phyloP scores from a whole-genome alignment of 2,888 invertebrate genomes.

The Dryomyza anilis region DNA sequence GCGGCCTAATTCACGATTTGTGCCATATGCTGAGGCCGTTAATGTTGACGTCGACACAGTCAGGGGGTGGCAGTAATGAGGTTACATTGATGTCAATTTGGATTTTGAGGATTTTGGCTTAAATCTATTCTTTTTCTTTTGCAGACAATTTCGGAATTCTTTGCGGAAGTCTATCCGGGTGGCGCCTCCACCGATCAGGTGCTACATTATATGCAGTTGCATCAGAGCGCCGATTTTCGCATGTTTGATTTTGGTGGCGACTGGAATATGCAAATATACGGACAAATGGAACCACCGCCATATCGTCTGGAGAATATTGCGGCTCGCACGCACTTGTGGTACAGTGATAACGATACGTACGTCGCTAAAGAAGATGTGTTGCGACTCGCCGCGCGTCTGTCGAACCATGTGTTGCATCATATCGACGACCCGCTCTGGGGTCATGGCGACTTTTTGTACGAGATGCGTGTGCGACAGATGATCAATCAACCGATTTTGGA shows the following conservation, averaged over 20 bases:
- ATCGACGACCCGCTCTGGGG: constrained; percentile 33
- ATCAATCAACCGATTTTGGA: neutral
- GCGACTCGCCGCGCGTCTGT: constrained; percentile 23
- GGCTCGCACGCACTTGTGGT: constrained; percentile 32
- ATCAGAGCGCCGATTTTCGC: constrained; percentile 17
- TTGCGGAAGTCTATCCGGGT: constrained; percentile 39
- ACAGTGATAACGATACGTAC: constrained; percentile 33
- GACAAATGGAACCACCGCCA: constrained; percentile 31
- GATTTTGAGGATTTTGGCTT: neutral
- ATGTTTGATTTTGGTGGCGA: constrained; percentile 28
- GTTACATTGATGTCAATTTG: neutral
- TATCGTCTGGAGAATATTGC: constrained; percentile 33
- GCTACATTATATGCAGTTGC: constrained; percentile 26
- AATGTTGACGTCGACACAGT: neutral
- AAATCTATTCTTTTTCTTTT: neutral
- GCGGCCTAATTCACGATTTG: constrained; percentile 3
- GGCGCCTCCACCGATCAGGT: constrained; percentile 39
- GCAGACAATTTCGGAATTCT: constrained; percentile 29
- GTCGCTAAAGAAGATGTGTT: constrained; percentile 30
- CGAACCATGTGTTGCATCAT: constrained; percentile 21
- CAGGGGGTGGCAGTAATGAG: constrained; percentile 20
- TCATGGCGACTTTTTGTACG: constrained; percentile 39
- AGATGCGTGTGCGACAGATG: constrained; percentile 24
- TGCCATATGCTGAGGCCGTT: constrained; percentile 13
- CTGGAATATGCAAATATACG: constrained; percentile 32